Percentiles rank a stretch among this genome's conserved stretches.
phyloP scores from a whole-genome alignment of 1,140 invertebrate genomes.

The Hyles euphorbiae region DNA sequence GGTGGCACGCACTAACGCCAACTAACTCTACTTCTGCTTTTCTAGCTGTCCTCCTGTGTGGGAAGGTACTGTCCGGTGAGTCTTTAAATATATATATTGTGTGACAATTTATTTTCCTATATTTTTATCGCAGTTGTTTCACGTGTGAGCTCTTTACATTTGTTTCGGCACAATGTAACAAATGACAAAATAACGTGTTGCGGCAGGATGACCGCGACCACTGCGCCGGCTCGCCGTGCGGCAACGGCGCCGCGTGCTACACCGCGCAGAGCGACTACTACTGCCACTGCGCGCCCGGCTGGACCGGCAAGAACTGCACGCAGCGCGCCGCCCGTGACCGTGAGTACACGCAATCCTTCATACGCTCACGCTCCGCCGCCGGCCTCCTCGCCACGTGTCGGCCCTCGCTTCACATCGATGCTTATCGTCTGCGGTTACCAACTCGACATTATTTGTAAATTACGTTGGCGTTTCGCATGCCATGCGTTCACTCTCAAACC shows the following conservation, averaged over 20 bases:
- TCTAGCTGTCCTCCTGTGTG: slow-evolving; percentile 60
- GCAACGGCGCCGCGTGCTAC: slow-evolving; percentile 87
- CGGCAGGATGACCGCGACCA: slow-evolving; percentile 86
- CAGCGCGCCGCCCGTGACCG: slow-evolving; percentile 73
- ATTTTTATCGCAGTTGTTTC: background rate
- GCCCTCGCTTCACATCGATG: too few relatives aligned
- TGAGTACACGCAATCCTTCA: slow-evolving; percentile 21
- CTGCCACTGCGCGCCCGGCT: slow-evolving; percentile 91
- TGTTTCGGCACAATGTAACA: too few relatives aligned
- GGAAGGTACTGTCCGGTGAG: slow-evolving; percentile 67
- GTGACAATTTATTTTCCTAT: slow-evolving; percentile 1
- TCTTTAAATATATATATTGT: slow-evolving; percentile 13
- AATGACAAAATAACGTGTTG: background rate
- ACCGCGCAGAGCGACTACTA: slow-evolving; percentile 92
- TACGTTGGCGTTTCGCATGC: too few relatives aligned
- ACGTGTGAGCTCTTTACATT: background rate
- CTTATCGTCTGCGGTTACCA: too few relatives aligned
- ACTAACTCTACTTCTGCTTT: slow-evolving; percentile 61
- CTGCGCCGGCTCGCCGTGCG: slow-evolving; percentile 88
- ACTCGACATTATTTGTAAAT: too few relatives aligned
- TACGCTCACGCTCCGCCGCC: background rate
- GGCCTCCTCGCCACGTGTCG: too few relatives aligned
- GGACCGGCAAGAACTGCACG: slow-evolving; percentile 94
- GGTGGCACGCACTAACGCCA: slow-evolving; percentile 38
- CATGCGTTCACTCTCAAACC: too few relatives aligned